Evolutionary conservation across 2,113 vertebrate genomes (phyloP), one percentile per base, ranked within the genome.

Genomic region (Triplophysa dalaica): DNA sequence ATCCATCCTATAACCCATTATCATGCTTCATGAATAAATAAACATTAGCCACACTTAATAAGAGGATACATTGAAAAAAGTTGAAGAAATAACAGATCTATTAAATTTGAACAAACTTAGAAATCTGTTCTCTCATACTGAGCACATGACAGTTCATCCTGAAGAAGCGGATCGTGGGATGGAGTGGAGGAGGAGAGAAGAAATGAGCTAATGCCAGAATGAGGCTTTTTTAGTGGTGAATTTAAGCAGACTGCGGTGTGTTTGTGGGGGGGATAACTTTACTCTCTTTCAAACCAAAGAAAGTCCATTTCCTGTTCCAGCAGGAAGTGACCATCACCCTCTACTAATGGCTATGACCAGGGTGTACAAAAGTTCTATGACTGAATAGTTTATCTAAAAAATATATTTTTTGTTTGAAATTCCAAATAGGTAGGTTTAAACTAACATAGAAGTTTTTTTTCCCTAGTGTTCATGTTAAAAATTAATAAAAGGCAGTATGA

Each of bases 281-380:
- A 33, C 70, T 29, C 43, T 77, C 69, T 70, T 60, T 84, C 63
- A 38, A 77, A 16, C 72, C 83, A 77, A 38, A 38, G 33, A 14
- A 58, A 83, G 82, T 82, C 81, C 43, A 80, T 84, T 83, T 84
- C 77, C 83, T 76, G 79, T 82, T 80, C 66, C 38, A 5, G 68
- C 48, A 72, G 78, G 82, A 77, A 77, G 80, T 48, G 1, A 70
- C 79, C 74, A 78, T 81, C 79, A 72, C 77, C 67, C 74, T 72
- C 62, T 86, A 84, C 83, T 85, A 86, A 88, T 0, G 24, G 7
- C 8, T 19, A 7, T 17, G 14, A 9, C 21, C 43, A 50, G 24
- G 66, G 16, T 26, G 8, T 13, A 48, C 10, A 26, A 14, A 14
- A 17, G 24, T 33, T 14, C 8, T 45, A 50, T 70, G 58, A 80